A percentile compares a stretch with the other conserved stretches of the same genome.
phyloP scores from a whole-genome alignment of 1,140 invertebrate species.

The Formica exsecta region DNA sequence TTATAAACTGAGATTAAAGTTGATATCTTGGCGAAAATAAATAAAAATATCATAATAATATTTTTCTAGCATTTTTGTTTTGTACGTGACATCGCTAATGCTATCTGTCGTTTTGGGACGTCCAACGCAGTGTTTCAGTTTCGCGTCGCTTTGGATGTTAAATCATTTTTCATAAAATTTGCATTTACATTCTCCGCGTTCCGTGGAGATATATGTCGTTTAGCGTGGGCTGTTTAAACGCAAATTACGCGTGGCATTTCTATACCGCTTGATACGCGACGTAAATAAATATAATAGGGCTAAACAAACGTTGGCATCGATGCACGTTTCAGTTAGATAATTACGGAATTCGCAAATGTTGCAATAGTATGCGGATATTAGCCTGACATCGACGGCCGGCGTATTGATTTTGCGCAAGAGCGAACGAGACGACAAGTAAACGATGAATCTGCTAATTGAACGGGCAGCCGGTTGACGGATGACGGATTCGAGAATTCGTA shows the following conservation, averaged over 20 bases:
- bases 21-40: neutral
- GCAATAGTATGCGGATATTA: constrained; percentile 46
- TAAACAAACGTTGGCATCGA: constrained; percentile 28
- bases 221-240: constrained; percentile 6
- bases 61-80: neutral
- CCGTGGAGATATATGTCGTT: neutral
- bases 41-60: neutral
- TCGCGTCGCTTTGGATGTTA: constrained; percentile 19
- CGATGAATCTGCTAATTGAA: constrained; percentile 82
- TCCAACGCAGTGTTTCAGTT: neutral
- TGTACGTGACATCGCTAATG: constrained; percentile 14
- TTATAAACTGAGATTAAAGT: neutral
- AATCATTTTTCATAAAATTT: constrained; percentile 55
- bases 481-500: constrained; percentile 46
- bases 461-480: constrained; percentile 77
- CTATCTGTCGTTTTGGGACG: constrained; percentile 1
- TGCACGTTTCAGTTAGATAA: constrained; percentile 1
- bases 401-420: constrained; percentile 48
- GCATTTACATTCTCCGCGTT: constrained; percentile 32
- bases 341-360: constrained; percentile 42
- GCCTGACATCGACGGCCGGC: neutral
- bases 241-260: constrained; percentile 12
- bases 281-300: constrained; percentile 40
- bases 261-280: neutral
- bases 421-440: constrained; percentile 77